These are phyloP conservation scores for Nematolebias whitei DNA, from an alignment of 2,113 vertebrate genomes.

Conservation along the genomic window DNA sequence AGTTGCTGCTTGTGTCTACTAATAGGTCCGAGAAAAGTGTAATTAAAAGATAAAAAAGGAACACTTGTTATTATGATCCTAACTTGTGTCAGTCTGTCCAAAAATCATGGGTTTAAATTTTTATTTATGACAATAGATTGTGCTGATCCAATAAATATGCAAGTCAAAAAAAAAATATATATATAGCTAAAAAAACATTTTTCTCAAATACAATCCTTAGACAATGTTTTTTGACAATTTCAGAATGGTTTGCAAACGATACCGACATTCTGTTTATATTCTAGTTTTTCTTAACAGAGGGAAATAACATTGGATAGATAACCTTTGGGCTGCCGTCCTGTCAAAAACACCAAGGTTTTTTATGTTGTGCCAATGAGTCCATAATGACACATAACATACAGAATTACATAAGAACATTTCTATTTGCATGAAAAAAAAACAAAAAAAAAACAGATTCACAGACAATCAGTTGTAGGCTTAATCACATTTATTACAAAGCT, in stretches of 20 bases:
- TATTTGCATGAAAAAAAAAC: no score
- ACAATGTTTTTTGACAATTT: slow-evolving; percentile 3
- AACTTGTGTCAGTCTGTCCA: background rate
- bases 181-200: background rate
- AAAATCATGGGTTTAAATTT: no score
- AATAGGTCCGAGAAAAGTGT: no score
- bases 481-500: no score
- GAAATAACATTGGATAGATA: slow-evolving; percentile 30
- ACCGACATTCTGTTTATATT: slow-evolving; percentile 8
- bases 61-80: background rate
- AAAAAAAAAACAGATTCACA: no score
- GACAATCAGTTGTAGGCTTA: no score
- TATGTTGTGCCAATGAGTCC: slow-evolving; percentile 15
- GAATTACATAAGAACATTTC: slow-evolving; percentile 12
- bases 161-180: background rate
- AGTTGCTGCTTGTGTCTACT: no score
- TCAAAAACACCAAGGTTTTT: slow-evolving; percentile 48
- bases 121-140: background rate
- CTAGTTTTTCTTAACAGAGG: slow-evolving; percentile 1
- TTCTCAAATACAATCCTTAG: background rate
- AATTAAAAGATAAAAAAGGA: no score
- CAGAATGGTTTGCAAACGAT: background rate
- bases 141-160: slow-evolving; percentile 13
- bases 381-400: slow-evolving; percentile 11
- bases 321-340: slow-evolving; percentile 24